A percentile compares a stretch with the other conserved stretches of the same genome.
These are phyloP conservation scores for Crocodylus rhombifer DNA, from an alignment of 2,797 vertebrate species.

Conservation along the genomic window DNA sequence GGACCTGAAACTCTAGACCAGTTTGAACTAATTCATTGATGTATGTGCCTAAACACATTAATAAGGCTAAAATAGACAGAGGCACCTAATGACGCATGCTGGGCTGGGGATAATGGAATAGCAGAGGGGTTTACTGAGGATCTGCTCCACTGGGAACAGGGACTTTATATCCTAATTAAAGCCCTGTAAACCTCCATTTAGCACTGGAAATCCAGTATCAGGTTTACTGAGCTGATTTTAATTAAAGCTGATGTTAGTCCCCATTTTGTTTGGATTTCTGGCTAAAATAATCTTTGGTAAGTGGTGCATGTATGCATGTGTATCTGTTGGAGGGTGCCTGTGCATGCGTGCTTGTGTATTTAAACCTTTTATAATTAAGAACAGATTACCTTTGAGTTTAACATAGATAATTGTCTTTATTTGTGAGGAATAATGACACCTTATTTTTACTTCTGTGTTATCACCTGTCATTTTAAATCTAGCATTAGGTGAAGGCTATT, in stretches of 20 bases:
- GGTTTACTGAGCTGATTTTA: constrained; percentile 80
- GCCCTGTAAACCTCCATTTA: constrained; percentile 82
- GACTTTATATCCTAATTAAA: constrained; percentile 84
- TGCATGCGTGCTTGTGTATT: background rate
- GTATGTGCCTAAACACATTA: constrained; percentile 89
- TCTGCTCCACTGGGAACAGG: constrained; percentile 79
- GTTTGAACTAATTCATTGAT: constrained; percentile 81
- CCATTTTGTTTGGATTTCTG: constrained; percentile 67
- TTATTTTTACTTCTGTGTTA: constrained; percentile 50
- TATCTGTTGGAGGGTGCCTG: background rate
- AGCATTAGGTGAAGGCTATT: constrained; percentile 56
- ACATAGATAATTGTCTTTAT: constrained; percentile 20
- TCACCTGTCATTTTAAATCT: constrained; percentile 58
- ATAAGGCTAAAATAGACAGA: constrained; percentile 87
- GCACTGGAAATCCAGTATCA: constrained; percentile 84
- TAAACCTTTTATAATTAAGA: constrained; percentile 61
- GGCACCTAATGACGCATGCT: constrained; percentile 83
- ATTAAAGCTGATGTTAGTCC: constrained; percentile 79
- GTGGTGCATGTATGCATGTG: background rate
- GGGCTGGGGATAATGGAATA: constrained; percentile 84
- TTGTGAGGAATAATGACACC: constrained; percentile 45
- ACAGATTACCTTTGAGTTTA: constrained; percentile 25
- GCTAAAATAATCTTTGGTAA: constrained; percentile 63
- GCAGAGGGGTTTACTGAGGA: constrained; percentile 83
- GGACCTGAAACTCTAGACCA: constrained; percentile 74